Percentiles rank a stretch among this genome's conserved stretches.
Conservation (phyloP, 1,140 invertebrate species). For the Procambarus virginalis region DNA sequence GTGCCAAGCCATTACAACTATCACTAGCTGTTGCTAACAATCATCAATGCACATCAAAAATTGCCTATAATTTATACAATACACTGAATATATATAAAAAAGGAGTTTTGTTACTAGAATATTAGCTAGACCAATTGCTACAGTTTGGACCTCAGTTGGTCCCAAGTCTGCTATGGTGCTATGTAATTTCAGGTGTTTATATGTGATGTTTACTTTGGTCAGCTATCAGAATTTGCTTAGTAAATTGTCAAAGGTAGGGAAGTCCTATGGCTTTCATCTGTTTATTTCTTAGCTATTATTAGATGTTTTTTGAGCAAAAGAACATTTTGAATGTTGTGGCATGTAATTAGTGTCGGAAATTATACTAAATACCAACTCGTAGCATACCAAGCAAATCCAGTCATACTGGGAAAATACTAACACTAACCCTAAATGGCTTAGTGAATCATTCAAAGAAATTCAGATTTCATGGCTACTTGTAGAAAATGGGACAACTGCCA, state of each 20-base stretch:
- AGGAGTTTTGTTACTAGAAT: too few species aligned
- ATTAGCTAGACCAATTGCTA: too few species aligned
- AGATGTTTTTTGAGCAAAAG: background rate
- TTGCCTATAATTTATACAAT: background rate
- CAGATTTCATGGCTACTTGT: too few species aligned
- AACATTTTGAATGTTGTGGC: background rate
- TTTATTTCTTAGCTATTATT: background rate
- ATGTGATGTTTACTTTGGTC: background rate
- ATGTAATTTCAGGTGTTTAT: conserved; percentile 51
- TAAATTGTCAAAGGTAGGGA: background rate
- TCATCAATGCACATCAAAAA: background rate
- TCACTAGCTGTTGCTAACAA: background rate
- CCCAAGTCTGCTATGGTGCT: conserved; percentile 64
- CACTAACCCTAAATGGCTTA: too few species aligned
- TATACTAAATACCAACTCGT: too few species aligned
- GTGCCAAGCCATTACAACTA: too few species aligned
- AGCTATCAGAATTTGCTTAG: background rate
- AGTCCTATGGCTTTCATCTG: too few species aligned
- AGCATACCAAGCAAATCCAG: too few species aligned
- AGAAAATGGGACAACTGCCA: too few species aligned
- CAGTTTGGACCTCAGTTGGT: conserved; percentile 36
- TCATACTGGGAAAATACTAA: too few species aligned
- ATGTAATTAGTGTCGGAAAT: too few species aligned
- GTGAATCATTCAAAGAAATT: too few species aligned
- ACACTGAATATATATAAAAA: background rate